Evolutionary conservation across 1,140 invertebrate genomes (phyloP).

Genomic region (Paraescarpia echinospica): DNA sequence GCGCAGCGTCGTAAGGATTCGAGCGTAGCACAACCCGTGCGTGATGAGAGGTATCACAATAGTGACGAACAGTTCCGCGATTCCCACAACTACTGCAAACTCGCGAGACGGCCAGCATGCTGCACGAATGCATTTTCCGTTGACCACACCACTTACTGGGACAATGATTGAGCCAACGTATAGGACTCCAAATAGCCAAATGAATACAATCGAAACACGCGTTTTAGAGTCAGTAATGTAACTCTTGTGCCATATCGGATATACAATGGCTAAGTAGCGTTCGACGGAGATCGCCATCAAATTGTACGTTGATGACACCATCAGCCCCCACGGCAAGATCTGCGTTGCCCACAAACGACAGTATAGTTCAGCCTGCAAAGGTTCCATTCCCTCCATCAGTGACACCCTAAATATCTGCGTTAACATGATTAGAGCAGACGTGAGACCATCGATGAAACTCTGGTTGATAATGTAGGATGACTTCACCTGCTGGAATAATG

Average conservation of each 20-base stretch:
- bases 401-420: background rate
- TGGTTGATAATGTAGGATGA: constrained; percentile 20
- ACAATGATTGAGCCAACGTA: background rate
- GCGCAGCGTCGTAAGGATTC: background rate
- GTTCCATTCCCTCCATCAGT: background rate
- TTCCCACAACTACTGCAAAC: background rate
- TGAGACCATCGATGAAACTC: constrained; percentile 23
- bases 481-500: constrained; percentile 23
- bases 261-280: constrained; percentile 28
- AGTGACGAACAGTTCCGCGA: background rate
- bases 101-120: background rate
- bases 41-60: background rate
- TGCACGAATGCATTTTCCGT: background rate
- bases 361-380: constrained; percentile 15
- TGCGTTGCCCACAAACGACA: constrained; percentile 28
- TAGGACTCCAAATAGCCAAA: background rate
- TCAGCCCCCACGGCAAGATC: constrained; percentile 15
- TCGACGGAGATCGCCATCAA: constrained; percentile 25
- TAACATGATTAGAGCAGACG: constrained; percentile 19
- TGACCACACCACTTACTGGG: background rate
- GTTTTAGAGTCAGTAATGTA: constrained; percentile 14
- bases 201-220: background rate
- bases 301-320: constrained; percentile 28
- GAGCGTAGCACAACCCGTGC: background rate
- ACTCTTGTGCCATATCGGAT: constrained; percentile 27